These are phyloP conservation scores for Phenganax subtilis DNA, from an alignment of 92 coral and sea anemone species.

Conservation along the genomic window DNA sequence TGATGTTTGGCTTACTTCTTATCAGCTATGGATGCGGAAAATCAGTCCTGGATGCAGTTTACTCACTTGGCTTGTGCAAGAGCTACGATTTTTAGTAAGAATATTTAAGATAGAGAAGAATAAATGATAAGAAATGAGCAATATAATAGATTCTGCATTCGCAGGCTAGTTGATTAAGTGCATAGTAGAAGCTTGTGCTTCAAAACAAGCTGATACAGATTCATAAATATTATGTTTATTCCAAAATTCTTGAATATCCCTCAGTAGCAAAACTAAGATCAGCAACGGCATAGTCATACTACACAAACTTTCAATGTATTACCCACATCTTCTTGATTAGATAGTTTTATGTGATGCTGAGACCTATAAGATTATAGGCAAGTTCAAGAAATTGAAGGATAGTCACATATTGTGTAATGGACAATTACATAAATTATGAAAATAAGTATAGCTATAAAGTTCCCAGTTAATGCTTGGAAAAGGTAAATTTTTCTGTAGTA, in stretches of 20 bases:
- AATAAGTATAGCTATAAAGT: too few relatives aligned
- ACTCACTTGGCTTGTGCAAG: constrained; percentile 42
- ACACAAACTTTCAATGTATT: neutral
- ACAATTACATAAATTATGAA: neutral
- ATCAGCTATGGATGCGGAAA: constrained; percentile 38
- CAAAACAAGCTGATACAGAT: neutral
- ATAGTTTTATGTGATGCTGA: too few relatives aligned
- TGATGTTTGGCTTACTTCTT: constrained; percentile 35
- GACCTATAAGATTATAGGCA: neutral
- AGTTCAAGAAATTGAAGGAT: neutral
- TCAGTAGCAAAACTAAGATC: neutral
- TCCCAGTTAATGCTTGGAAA: too few relatives aligned
- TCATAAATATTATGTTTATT: neutral
- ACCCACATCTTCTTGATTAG: neutral
- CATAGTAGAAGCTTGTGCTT: neutral
- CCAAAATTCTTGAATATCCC: constrained; percentile 4
- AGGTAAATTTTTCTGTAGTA: too few relatives aligned
- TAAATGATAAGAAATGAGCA: neutral
- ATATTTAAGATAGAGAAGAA: neutral
- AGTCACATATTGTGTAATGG: neutral
- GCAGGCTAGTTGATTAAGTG: neutral
- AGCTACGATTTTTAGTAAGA: neutral
- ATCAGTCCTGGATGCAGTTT: constrained; percentile 17
- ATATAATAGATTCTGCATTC: neutral
- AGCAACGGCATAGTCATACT: neutral